Conservation (phyloP, 2,113 vertebrate genomes). For the Nerophis lumbriciformis region DNA sequence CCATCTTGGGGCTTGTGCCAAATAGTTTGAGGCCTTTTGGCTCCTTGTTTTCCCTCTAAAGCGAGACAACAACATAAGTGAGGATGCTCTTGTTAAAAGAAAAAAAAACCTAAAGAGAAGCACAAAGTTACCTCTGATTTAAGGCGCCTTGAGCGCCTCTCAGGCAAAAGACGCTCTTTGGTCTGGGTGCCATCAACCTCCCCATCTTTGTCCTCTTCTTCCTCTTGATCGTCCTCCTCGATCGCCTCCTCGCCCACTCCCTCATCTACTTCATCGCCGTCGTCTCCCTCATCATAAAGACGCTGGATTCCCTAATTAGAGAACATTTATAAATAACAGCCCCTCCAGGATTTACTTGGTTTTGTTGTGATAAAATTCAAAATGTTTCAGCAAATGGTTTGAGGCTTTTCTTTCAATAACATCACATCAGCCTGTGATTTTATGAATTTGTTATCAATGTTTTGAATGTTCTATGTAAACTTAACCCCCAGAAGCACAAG, state of each 20-base stretch:
- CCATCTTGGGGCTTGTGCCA: constrained; percentile 85
- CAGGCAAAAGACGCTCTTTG: constrained; percentile 57
- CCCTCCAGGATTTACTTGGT: too few species aligned
- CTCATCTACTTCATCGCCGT: constrained; percentile 67
- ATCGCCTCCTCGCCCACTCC: constrained; percentile 60
- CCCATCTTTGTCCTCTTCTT: constrained; percentile 61
- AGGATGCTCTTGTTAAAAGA: not conserved
- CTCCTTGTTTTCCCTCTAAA: constrained; percentile 81
- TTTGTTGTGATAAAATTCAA: too few species aligned
- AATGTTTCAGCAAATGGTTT: too few species aligned
- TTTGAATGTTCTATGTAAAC: too few species aligned
- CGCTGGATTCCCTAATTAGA: constrained; percentile 61
- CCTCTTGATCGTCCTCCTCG: constrained; percentile 65
- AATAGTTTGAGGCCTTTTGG: constrained; percentile 89
- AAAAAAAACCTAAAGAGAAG: not conserved
- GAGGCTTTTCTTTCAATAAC: too few species aligned
- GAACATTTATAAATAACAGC: too few species aligned
- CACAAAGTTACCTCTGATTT: constrained; percentile 66
- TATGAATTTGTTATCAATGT: too few species aligned
- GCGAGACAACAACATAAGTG: constrained; percentile 8
- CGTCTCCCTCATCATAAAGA: constrained; percentile 65
- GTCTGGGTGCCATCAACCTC: constrained; percentile 43
- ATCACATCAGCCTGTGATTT: too few species aligned
- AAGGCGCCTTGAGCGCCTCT: constrained; percentile 71
- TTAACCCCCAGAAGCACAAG: too few species aligned